phyloP scores from a whole-genome alignment of 2,113 vertebrate species.

The Plecotus auritus region DNA sequence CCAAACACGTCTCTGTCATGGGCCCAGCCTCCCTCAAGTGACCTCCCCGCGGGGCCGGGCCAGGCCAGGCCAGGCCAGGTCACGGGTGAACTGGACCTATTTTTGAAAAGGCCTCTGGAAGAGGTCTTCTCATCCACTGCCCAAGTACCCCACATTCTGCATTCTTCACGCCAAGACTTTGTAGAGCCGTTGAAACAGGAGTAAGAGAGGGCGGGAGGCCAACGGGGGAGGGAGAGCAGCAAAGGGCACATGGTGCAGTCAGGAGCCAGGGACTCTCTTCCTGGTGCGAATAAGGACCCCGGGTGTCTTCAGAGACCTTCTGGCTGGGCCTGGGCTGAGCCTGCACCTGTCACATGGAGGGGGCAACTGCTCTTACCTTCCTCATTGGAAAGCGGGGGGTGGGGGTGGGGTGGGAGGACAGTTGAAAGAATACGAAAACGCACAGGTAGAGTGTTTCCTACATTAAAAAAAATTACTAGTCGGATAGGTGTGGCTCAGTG shows the following conservation, averaged over 20 bases:
- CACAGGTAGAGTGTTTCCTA: background rate
- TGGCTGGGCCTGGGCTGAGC: too few species aligned
- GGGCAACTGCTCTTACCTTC: background rate
- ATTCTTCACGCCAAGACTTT: background rate
- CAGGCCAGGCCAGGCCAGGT: background rate
- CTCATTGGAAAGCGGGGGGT: background rate
- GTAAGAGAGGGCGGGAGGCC: background rate
- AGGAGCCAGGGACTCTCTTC: background rate
- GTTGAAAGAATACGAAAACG: background rate
- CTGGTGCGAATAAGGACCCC: background rate
- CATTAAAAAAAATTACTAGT: background rate
- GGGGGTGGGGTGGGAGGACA: too few species aligned
- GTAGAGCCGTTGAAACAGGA: slow-evolving; percentile 21
- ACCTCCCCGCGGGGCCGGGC: background rate
- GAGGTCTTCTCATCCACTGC: background rate
- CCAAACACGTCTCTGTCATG: background rate
- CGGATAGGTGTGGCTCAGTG: too few species aligned
- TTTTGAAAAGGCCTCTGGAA: background rate
- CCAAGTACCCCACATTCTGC: background rate
- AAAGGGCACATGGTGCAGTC: background rate
- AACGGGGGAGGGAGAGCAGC: too few species aligned
- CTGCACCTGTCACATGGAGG: background rate
- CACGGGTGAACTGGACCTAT: background rate
- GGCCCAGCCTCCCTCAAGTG: slow-evolving; percentile 1
- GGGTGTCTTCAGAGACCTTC: background rate